Base-by-base conservation (phyloP, 1,140 invertebrate species). In the Lasioglossum baleicum region DNA sequence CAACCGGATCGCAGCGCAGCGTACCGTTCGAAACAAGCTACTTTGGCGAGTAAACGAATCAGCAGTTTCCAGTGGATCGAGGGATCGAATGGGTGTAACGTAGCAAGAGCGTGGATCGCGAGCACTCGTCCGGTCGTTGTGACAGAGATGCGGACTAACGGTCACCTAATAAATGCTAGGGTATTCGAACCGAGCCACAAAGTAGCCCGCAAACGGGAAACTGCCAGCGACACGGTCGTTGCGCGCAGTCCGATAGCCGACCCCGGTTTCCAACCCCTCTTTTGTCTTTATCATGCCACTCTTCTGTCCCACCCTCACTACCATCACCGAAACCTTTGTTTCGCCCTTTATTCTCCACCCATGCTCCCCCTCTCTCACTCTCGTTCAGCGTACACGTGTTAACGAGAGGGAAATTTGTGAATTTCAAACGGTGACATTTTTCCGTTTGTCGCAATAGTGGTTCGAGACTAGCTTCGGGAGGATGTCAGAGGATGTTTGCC, bases 171-270 rank as follows among this genome's bases (percentile, higher is more conserved):
- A 86, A 90, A 84, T 75, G 82, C 53, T 58, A 53, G 84, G 35
- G 61, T 84, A 78, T 90, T 88, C 84, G 87, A 88, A 89, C 90
- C 79, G 80, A 72, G 70, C 88, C 88, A 83, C 88, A 90, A 90
- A 90, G 87, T 91, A 90, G 66, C 85, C 87, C 87, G 73, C 87
- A 91, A 91, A 90, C 83, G 85, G 79, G 83, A 88, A 88, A 84
- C 88, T 90, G 88, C 83, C 77, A 87, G 74, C 81, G 86, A 90
- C 88, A 89, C 85, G 89, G 85, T 88, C 84, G 84, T 89, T 88
- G 82, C 82, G 86, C 88, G 85, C 88, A 78, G 75, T 87, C 82
- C 86, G 80, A 90, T 88, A 83, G 74, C 69, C 83, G 81, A 80
- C 83, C 79, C 64, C 79, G 80, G 42, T 17, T 53, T 11, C 44